Evolutionary conservation across 2,797 vertebrate species (phyloP).

Genomic region (Phylloscopus collybita): DNA sequence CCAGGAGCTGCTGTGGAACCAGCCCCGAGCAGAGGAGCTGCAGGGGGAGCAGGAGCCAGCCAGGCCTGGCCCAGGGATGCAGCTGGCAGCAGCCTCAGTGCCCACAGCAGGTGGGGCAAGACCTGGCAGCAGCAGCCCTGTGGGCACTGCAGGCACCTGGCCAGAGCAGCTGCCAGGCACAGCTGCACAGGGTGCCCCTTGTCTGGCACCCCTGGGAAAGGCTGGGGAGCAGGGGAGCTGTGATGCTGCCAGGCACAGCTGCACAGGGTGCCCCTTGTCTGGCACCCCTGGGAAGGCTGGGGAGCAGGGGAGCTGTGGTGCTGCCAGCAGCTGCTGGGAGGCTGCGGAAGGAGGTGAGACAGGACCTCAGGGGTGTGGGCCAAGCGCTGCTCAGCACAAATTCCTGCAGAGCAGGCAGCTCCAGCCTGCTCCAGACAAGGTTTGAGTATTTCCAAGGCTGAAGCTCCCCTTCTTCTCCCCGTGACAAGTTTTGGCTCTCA

Average conservation of each 20-base stretch:
- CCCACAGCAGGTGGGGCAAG: not conserved
- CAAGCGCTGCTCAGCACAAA: not conserved
- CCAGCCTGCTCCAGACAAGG: not conserved
- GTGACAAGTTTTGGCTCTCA: not conserved
- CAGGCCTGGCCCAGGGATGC: rapidly evolving
- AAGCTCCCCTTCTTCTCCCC: not conserved
- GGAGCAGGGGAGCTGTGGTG: rapidly evolving
- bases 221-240: rapidly evolving
- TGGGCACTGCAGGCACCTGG: not conserved
- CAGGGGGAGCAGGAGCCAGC: not conserved
- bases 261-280: not conserved
- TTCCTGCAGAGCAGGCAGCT: not conserved
- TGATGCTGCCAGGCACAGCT: rapidly evolving
- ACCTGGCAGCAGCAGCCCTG: not conserved
- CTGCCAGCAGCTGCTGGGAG: rapidly evolving
- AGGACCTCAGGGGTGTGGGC: not conserved
- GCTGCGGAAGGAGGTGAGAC: not conserved
- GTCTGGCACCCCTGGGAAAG: not conserved
- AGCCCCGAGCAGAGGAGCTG: not conserved
- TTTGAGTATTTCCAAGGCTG: not conserved
- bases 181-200: not conserved
- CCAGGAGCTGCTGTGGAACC: not conserved
- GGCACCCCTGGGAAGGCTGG: not conserved
- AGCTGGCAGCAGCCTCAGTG: not conserved
- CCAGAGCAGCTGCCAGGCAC: not conserved